These are phyloP conservation scores for Hippocampus comes DNA, from an alignment of 2,113 vertebrate species.

Conservation along the genomic window DNA sequence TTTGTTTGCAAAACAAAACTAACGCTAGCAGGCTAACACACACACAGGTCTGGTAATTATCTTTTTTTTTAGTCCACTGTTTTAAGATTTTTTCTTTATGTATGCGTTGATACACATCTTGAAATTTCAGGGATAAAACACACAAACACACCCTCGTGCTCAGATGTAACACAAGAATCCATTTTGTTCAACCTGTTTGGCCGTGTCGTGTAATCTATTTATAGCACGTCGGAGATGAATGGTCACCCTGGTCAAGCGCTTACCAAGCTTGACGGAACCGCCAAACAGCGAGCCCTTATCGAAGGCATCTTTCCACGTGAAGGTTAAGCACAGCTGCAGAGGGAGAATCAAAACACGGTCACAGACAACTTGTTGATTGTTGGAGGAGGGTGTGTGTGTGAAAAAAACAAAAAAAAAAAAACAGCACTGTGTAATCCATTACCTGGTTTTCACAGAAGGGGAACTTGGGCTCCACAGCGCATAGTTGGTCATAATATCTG, in stretches of 20 bases:
- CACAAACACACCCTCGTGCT: not conserved
- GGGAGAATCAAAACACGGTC: slow-evolving; percentile 26
- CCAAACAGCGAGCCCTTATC: slow-evolving; percentile 98
- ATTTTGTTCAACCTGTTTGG: not conserved
- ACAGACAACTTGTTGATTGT: not conserved
- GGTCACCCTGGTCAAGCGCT: slow-evolving; percentile 38
- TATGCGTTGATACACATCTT: not conserved
- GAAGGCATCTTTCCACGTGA: slow-evolving; percentile 99
- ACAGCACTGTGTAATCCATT: slow-evolving; percentile 21
- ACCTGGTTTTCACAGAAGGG: slow-evolving; percentile 98
- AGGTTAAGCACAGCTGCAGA: slow-evolving; percentile 89
- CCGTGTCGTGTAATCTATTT: not conserved
- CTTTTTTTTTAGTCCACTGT: too few species aligned
- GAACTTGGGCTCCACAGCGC: slow-evolving; percentile 94
- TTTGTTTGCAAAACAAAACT: not conserved
- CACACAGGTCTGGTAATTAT: too few species aligned
- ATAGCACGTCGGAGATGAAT: not conserved
- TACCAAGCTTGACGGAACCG: slow-evolving; percentile 94
- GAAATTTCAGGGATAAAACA: not conserved
- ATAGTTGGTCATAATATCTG: slow-evolving; percentile 97
- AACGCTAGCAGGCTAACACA: not conserved
- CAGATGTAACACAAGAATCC: not conserved
- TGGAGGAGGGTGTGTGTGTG: too few species aligned
- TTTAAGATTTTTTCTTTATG: not conserved
- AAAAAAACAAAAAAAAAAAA: not conserved